Percentiles rank a stretch among this genome's conserved stretches.
Conservation (phyloP, 2,888 invertebrate genomes). For the Antheraea assamensis region DNA sequence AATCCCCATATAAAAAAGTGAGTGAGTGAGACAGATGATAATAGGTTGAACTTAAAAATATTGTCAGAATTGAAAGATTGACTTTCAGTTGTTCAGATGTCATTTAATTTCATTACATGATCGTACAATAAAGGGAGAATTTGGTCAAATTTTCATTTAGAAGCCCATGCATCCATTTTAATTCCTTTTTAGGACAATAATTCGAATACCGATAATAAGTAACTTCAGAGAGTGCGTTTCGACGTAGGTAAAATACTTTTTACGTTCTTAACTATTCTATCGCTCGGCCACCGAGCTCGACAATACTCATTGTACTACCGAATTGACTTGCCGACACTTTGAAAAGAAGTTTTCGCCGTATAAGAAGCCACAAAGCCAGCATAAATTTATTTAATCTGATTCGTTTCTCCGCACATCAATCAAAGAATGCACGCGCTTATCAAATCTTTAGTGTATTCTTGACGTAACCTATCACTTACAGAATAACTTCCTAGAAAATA, state of each 20-base stretch:
- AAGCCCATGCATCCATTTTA: too few species aligned
- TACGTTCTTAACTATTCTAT: not conserved
- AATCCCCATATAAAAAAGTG: too few species aligned
- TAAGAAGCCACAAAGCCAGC: constrained; percentile 64
- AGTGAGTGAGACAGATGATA: too few species aligned
- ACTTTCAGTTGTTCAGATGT: too few species aligned
- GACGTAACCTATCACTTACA: constrained; percentile 24
- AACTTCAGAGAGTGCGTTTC: not conserved
- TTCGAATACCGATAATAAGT: not conserved
- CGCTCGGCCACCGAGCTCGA: constrained; percentile 15
- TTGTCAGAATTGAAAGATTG: too few species aligned
- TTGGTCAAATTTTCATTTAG: too few species aligned
- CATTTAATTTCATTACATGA: too few species aligned
- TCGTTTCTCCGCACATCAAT: constrained; percentile 69
- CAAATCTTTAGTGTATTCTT: constrained; percentile 48
- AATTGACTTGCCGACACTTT: constrained; percentile 65
- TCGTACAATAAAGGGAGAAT: too few species aligned
- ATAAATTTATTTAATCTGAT: constrained; percentile 71
- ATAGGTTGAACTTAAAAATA: too few species aligned
- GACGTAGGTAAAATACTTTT: constrained; percentile 2
- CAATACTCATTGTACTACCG: constrained; percentile 64
- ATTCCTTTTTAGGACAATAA: not conserved
- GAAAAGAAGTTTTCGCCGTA: constrained; percentile 63
- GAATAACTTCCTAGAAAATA: too few species aligned
- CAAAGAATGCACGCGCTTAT: constrained; percentile 46